phyloP scores from a whole-genome alignment of 2,113 vertebrate species.

The Neomonachus schauinslandi region DNA sequence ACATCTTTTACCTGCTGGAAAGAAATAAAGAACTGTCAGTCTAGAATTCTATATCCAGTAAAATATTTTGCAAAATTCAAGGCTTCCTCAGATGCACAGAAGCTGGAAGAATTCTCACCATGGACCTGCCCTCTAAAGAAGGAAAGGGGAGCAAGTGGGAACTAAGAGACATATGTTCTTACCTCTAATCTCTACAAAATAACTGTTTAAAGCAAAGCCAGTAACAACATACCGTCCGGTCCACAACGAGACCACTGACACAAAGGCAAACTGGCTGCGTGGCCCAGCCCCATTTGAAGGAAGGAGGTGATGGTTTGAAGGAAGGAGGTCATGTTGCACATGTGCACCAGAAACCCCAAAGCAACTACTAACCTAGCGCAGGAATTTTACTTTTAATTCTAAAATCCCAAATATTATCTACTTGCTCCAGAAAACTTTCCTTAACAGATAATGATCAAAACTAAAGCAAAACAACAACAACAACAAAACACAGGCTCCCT shows the following conservation, averaged over 20 bases:
- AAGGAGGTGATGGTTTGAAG: background rate
- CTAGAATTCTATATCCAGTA: background rate
- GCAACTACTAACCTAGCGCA: too few relatives aligned
- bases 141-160: background rate
- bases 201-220: background rate
- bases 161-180: background rate
- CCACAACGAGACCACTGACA: background rate
- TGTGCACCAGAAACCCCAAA: rapidly evolving
- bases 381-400: background rate
- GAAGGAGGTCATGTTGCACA: background rate
- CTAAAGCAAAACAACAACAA: background rate
- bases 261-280: too few relatives aligned
- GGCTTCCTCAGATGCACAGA: background rate
- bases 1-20: background rate
- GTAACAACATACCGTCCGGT: background rate
- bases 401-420: background rate
- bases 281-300: rapidly evolving
- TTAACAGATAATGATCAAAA: background rate
- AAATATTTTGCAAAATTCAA: background rate
- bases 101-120: background rate
- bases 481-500: background rate
- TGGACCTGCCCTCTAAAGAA: background rate
- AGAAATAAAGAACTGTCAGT: background rate
- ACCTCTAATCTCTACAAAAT: background rate
- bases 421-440: background rate